These are phyloP conservation scores for Virgularia gustaviana DNA, from an alignment of 92 coral and sea anemone genomes.

Conservation along the genomic window DNA sequence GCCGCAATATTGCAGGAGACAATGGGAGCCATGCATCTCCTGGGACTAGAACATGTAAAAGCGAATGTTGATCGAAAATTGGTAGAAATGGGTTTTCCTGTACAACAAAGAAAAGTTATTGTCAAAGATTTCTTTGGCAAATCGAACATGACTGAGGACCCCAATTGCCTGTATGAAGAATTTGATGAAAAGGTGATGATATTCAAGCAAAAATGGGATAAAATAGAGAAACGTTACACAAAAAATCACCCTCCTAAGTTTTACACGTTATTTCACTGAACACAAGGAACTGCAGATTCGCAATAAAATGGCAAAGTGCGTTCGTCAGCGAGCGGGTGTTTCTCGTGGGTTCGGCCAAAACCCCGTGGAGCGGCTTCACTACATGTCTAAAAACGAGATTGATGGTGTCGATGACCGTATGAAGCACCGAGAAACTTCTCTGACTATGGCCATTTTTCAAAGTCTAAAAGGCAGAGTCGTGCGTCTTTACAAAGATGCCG, in stretches of 20 bases:
- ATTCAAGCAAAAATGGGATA: constrained; percentile 35
- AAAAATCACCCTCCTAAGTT: constrained; percentile 12
- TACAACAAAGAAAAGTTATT: constrained; percentile 22
- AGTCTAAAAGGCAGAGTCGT: constrained; percentile 27
- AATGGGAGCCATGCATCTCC: constrained; percentile 48
- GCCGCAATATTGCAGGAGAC: constrained; percentile 47
- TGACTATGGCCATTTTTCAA: constrained; percentile 35
- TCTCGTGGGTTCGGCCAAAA: constrained; percentile 7
- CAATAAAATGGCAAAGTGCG: constrained; percentile 1
- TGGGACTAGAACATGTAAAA: constrained; percentile 46
- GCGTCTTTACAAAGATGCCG: constrained; percentile 43
- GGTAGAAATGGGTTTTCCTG: constrained; percentile 46
- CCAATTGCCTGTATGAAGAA: constrained; percentile 46
- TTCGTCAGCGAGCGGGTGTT: constrained; percentile 3
- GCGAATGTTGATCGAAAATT: constrained; percentile 45
- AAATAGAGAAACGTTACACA: constrained; percentile 26
- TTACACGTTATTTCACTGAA: not conserved
- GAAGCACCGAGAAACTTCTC: constrained; percentile 33
- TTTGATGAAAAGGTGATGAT: constrained; percentile 30
- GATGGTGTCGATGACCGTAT: constrained; percentile 26
- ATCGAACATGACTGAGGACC: constrained; percentile 14
- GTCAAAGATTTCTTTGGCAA: constrained; percentile 48
- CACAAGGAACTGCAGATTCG: not conserved
- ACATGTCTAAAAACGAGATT: constrained; percentile 45
- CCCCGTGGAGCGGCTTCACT: constrained; percentile 17